Conservation (phyloP, 2,113 vertebrate species). For the Lamprotornis superbus region DNA sequence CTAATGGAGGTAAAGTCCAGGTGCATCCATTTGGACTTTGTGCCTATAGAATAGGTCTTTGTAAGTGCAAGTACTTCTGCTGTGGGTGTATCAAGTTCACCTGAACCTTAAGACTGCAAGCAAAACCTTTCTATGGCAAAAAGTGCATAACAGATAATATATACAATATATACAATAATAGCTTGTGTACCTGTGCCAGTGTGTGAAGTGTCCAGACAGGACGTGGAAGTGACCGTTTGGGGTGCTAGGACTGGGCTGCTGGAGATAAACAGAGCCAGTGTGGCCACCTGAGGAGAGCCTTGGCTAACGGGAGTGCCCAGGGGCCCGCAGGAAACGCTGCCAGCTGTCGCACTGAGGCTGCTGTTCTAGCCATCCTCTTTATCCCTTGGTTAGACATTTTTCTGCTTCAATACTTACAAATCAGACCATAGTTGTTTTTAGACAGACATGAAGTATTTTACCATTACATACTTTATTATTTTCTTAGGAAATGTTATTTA, state of each 20-base stretch:
- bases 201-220: neutral
- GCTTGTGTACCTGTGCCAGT: neutral
- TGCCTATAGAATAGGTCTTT: neutral
- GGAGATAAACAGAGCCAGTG: neutral
- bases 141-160: neutral
- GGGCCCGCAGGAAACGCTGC: neutral
- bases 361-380: neutral
- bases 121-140: neutral
- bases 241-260: neutral
- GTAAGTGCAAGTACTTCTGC: neutral
- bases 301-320: too few relatives aligned
- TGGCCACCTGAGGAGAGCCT: fast-evolving
- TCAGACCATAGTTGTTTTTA: neutral
- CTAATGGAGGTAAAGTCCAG: neutral
- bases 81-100: neutral
- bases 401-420: neutral
- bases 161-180: too few relatives aligned
- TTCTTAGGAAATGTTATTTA: neutral
- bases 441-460: neutral
- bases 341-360: neutral
- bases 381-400: neutral
- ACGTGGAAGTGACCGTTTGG: fast-evolving
- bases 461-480: neutral
- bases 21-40: neutral
- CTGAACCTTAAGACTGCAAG: neutral